These are phyloP conservation scores for Ceratosolen fusciceps DNA, from an alignment of 1,140 invertebrate genomes.

Conservation along the genomic window DNA sequence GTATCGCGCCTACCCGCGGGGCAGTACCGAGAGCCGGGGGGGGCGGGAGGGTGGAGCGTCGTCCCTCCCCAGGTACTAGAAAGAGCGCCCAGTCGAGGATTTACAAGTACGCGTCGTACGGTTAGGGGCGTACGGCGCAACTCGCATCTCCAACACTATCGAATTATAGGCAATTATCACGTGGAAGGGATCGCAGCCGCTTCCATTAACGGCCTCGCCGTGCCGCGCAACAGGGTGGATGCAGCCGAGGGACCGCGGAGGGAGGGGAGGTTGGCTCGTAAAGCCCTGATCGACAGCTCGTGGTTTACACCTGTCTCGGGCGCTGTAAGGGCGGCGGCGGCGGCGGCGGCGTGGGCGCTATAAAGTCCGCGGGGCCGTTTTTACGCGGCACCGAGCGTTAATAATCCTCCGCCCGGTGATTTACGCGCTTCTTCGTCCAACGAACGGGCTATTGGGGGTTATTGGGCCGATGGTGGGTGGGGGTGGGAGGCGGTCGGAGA, in stretches of 20 bases:
- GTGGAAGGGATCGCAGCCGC: slow-evolving; percentile 6
- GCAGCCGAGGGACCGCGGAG: neutral
- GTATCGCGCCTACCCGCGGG: neutral
- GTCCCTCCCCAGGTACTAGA: neutral
- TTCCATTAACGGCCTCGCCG: neutral
- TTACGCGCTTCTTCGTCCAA: slow-evolving; percentile 16
- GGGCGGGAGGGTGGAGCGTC: no score
- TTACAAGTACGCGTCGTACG: neutral
- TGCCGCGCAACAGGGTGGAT: neutral
- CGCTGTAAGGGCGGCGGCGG: slow-evolving; percentile 4
- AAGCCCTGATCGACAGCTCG: neutral
- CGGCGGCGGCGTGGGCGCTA: no score
- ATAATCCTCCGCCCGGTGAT: neutral
- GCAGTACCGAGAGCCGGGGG: neutral
- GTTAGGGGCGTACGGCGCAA: neutral
- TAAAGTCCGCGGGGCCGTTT: neutral
- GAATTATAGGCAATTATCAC: slow-evolving; percentile 29
- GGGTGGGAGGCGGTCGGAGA: no score
- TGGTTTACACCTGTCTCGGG: neutral
- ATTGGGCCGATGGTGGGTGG: neutral
- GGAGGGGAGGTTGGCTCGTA: neutral
- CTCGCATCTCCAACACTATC: neutral
- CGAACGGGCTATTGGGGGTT: neutral
- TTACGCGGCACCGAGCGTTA: neutral
- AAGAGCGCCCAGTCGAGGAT: slow-evolving; percentile 12